A percentile compares a stretch with the other conserved stretches of the same genome.
Evolutionary conservation across 2,113 vertebrate genomes (phyloP).

Genomic region (Bolborhynchus lineola): DNA sequence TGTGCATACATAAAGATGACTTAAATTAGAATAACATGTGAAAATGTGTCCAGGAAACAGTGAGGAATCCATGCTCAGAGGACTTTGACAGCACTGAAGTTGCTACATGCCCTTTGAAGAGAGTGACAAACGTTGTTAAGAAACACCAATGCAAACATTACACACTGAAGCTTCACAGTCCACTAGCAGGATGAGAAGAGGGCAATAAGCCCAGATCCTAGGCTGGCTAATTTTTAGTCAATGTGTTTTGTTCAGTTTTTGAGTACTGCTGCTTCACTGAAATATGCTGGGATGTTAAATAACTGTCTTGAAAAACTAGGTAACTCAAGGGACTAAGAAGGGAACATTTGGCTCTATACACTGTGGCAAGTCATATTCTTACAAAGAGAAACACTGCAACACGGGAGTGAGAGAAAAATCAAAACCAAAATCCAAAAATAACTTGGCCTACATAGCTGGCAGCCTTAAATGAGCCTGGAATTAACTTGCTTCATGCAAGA

Average conservation of each 20-base stretch:
- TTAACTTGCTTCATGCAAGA: neutral
- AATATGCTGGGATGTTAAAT: neutral
- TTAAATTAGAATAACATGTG: neutral
- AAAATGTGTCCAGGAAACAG: neutral
- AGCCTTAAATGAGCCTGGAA: neutral
- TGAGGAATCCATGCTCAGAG: neutral
- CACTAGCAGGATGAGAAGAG: neutral
- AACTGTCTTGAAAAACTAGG: neutral
- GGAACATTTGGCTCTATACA: constrained; percentile 3
- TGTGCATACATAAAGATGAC: neutral
- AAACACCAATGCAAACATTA: neutral
- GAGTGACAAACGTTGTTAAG: neutral
- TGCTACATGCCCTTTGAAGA: neutral
- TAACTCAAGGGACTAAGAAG: neutral
- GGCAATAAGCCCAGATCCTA: neutral
- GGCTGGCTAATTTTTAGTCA: neutral
- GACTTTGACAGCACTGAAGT: neutral
- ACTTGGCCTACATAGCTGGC: constrained; percentile 45
- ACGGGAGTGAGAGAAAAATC: neutral
- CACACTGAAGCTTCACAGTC: neutral
- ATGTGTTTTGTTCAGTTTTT: neutral
- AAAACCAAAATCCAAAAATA: constrained; percentile 46
- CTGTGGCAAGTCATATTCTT: constrained; percentile 3
- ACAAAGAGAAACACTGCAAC: constrained; percentile 4
- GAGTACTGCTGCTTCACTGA: neutral